Evolutionary conservation across 1,140 invertebrate genomes (phyloP).

Genomic region (Pseudomyrmex sp.): DNA sequence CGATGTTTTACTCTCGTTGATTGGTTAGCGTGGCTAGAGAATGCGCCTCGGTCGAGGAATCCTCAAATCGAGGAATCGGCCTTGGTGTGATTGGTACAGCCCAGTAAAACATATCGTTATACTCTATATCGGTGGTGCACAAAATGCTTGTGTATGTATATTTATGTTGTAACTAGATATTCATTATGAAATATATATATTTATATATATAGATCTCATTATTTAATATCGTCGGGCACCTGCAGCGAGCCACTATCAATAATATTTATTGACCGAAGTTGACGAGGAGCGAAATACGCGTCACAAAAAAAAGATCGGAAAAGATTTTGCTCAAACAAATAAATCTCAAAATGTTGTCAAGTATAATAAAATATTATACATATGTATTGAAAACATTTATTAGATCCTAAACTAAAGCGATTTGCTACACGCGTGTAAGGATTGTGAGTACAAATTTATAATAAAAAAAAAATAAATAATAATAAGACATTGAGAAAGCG

Average conservation of each 20-base stretch:
- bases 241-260: constrained; percentile 71
- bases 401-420: not conserved
- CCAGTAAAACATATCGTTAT: constrained; percentile 75
- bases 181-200: constrained; percentile 71
- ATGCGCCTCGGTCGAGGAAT: constrained; percentile 70
- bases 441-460: not conserved
- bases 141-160: constrained; percentile 85
- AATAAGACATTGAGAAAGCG: constrained; percentile 52
- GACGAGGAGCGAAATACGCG: not conserved
- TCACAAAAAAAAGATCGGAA: not conserved
- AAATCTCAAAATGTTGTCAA: not conserved
- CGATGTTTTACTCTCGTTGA: constrained; percentile 79
- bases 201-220: constrained; percentile 49
- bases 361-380: not conserved
- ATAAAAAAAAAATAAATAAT: not conserved
- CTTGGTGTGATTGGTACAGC: constrained; percentile 74
- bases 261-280: not conserved
- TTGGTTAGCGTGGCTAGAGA: constrained; percentile 75
- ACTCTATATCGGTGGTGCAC: constrained; percentile 82
- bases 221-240: constrained; percentile 71
- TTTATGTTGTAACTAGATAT: constrained; percentile 85
- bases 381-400: no score
- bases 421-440: not conserved
- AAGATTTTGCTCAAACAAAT: not conserved
- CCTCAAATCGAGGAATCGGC: constrained; percentile 31